Conservation (phyloP, 2,113 vertebrate genomes). For the Microtus ochrogaster region DNA sequence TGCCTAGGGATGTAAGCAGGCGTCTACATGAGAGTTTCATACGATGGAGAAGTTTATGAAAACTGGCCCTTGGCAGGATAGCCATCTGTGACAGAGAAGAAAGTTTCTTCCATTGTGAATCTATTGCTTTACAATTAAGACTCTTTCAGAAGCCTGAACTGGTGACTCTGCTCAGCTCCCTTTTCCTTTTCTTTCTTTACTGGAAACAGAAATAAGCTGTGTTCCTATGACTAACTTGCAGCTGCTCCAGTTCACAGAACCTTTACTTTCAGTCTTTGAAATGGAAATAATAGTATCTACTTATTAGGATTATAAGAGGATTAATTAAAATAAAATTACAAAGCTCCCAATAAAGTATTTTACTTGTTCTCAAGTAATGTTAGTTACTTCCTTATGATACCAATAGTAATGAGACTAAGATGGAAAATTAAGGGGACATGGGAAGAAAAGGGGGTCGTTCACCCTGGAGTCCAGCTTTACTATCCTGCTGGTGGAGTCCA, state of each 20-base stretch:
- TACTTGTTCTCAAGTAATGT: not conserved
- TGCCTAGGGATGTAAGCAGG: not conserved
- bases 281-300: not conserved
- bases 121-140: not conserved
- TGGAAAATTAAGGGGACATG: not conserved
- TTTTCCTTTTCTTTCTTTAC: not conserved
- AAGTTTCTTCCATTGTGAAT: not conserved
- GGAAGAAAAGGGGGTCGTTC: not conserved
- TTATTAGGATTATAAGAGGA: not conserved
- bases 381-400: not conserved
- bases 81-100: not conserved
- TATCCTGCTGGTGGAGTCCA: not conserved
- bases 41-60: not conserved
- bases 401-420: not conserved
- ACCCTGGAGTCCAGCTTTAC: not conserved
- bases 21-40: not conserved
- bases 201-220: not conserved
- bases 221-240: not conserved
- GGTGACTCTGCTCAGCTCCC: not conserved
- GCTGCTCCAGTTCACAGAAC: not conserved
- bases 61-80: not conserved
- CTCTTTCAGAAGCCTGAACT: not conserved
- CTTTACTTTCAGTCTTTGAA: not conserved
- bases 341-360: not conserved
- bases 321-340: not conserved